Evolutionary conservation across 2,797 vertebrate genomes (phyloP), one percentile per base, ranked within the genome.

Genomic region (Dallia pectoralis): DNA sequence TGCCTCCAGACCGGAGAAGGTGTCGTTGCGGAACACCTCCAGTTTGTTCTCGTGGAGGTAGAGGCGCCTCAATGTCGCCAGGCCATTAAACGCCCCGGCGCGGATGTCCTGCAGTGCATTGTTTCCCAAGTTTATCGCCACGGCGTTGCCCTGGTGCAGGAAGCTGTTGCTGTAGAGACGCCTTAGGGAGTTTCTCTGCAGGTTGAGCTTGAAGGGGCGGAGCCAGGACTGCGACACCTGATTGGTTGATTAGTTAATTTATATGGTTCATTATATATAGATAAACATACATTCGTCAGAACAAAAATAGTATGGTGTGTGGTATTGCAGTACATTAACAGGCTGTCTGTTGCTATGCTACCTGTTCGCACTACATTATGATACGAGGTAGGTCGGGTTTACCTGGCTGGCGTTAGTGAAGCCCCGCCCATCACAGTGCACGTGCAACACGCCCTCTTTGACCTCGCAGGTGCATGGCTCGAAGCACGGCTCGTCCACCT

Each of bases 151-250:
- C 92, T 98, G 96, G 95, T 99, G 98, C 91, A 95, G 96, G 86
- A 99, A 99, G 88, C 96, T 96, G 93, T 99, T 99, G 93, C 96
- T 97, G 93, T 98, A 99, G 91, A 99, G 97, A 93, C 96, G 96
- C 89, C 96, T 95, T 84, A 99, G 93, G 83, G 95, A 96, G 95
- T 99, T 99, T 88, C 96, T 96, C 91, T 99, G 97, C 90, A 99
- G 93, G 90, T 98, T 98, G 90, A 99, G 94, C 94, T 99, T 97
- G 85, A 98, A 99, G 87, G 98, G 98, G 91, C 97, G 97, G 79
- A 93, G 87, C 93, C 93, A 94, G 6, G 93, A 92, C 84, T 94
- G 93, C 82, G 92, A 92, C 88, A 93, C 93, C 91, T 92, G 87
- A 75, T 71, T 81, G 90, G 87, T 86, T 86, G 83, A 90, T 87